Evolutionary conservation across 2,888 invertebrate genomes (phyloP).

Genomic region (Drosophila nigritarsus): DNA sequence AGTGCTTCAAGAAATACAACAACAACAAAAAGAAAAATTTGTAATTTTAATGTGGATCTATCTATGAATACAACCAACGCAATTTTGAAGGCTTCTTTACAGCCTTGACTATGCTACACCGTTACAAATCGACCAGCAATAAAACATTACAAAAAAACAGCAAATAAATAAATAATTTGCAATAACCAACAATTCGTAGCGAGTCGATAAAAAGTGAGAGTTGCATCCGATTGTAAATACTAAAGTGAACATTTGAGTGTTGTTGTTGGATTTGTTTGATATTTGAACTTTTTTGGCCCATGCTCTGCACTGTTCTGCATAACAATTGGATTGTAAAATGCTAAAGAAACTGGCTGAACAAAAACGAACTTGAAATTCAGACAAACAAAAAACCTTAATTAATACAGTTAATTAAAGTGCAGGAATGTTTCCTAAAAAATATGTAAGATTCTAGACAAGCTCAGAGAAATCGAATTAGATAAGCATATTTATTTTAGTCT

Average conservation of each 20-base stretch:
- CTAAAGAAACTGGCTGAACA: conserved; percentile 15
- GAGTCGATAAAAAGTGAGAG: conserved; percentile 60
- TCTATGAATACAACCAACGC: conserved; percentile 14
- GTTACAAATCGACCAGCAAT: conserved; percentile 42
- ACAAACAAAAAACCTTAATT: not conserved
- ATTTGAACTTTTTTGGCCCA: not conserved
- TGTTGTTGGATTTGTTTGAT: not conserved
- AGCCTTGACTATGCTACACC: conserved; percentile 46
- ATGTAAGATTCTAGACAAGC: not conserved
- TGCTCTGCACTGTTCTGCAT: conserved; percentile 50
- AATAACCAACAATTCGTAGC: conserved; percentile 47
- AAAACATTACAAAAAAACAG: conserved; percentile 2
- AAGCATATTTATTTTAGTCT: not conserved
- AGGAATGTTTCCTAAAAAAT: not conserved
- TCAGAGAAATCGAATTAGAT: not conserved
- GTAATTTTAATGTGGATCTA: conserved; percentile 11
- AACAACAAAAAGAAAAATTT: not conserved
- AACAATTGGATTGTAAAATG: conserved; percentile 36
- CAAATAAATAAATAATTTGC: conserved; percentile 24
- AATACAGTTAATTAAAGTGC: not conserved
- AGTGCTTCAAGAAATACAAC: conserved; percentile 14
- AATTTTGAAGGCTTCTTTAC: conserved; percentile 67
- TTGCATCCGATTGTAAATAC: conserved; percentile 27
- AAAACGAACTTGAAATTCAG: conserved; percentile 16
- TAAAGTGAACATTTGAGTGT: conserved; percentile 3